Evolutionary conservation across 1,140 invertebrate species (phyloP), one percentile per base, ranked within the genome.

Genomic region (Nasonia vitripennis): DNA sequence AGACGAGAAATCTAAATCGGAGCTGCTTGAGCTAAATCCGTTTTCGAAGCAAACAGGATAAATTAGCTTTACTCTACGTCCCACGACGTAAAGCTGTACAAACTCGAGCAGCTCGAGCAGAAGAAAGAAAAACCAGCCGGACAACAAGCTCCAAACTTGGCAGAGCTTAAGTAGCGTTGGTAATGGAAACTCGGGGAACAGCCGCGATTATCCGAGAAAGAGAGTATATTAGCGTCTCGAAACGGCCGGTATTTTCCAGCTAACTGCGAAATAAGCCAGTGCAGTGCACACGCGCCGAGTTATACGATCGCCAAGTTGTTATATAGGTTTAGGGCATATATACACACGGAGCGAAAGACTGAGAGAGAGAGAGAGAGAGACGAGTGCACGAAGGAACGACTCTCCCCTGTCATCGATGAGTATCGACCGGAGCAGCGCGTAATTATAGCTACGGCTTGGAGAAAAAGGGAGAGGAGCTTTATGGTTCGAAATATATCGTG

Each of bases 401-500:
- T 20, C 73, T 34, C 73, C 37, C 31, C 37, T 80, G 87, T 86
- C 85, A 90, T 90, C 87, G 89, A 90, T 89, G 87, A 87, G 82
- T 90, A 90, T 90, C 87, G 89, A 90, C 87, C 87, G 75, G 5
- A 41, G 34, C 73, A 10, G 10, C 9, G 14, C 37, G 70, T 84
- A 88, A 89, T 88, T 90, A 89, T 86, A 75, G 73, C 17, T 6
- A 31, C 14, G 37, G 2, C 73, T 75, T 10, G 70, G 14, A 27
- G 70, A 71, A 17, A 9, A n/a, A 45, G 11, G 20, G 17, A 75
- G 37, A 45, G 20, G 34, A 27, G 34, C 31, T 34, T 3, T 20
- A 62, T 51, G 48, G 17, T 62, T 3, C 37, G 67, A 68, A 68
- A 68, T 27, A 3, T 11, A 68, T 68, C 14, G 1, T 2, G 27